Evolutionary conservation across 1,140 invertebrate species (phyloP), one percentile per base, ranked within the genome.

Genomic region (Arctopsyche grandis): DNA sequence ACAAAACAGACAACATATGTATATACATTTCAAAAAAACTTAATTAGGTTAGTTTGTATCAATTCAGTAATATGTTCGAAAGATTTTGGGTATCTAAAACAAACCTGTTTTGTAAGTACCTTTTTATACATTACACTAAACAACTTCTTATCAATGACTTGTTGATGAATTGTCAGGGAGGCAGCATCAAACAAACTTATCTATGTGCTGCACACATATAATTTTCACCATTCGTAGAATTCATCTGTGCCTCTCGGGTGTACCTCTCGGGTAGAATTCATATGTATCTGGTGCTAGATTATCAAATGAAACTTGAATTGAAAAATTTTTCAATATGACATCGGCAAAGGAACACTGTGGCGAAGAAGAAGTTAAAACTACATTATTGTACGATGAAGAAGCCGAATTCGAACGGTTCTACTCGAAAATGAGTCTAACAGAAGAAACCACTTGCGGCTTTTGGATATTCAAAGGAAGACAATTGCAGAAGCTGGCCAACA

Each of bases 401-500:
- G 66, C 21, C 5, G 29, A 69, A 69, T 10, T 69, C 9, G 66
- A 69, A 38, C 14, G 26, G 16, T 43, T 69, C 22, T 69, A 69
- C 24, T 10, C 24, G 0, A 12, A 26, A 1, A 69, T 69, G 66
- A 14, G 22, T 0, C 66, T 69, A 5, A 29, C 66, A 1, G 66
- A 69, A 43, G 66, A 69, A 14, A 69, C 66, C 14, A 69, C 66
- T 14, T 58, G 73, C 58, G 73, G 58, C 24, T 75, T 38, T 14
- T 73, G 69, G 69, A 66, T 69, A 14, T 69, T 69, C 66, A 69
- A 69, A 69, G 24, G 24, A 22, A 14, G 12, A 22, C 12, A 12
- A 14, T 29, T 29, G 9, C 19, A 77, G 22, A 26, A n/a, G 93
- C 29, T 93, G 74, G 93, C 93, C 16, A 94, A 93, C 82, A 94